Evolutionary conservation across 1,140 invertebrate species (phyloP), one percentile per base, ranked within the genome.

Genomic region (Drosophila lowei): DNA sequence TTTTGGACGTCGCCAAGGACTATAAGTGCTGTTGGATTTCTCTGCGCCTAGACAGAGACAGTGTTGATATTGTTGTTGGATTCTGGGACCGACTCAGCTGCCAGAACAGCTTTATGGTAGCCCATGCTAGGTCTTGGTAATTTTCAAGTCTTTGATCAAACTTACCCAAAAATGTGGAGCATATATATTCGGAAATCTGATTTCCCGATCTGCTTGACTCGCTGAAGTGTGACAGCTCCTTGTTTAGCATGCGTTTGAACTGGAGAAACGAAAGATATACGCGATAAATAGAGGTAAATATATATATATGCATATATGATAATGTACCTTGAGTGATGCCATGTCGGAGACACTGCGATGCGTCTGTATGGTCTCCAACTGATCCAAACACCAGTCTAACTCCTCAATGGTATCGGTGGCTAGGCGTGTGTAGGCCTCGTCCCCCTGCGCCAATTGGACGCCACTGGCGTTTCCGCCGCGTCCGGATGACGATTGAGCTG

Each of bases 231-330:
- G 97, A 99, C 79, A 99, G 94, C 93, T 99, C 99, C 93, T 99
- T 98, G 93, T 99, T 99, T 91, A 99, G 94, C 97, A 99, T 99
- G 92, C 98, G 95, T 93, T 99, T 99, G 94, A 99, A 99, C 98
- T 99, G 94, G 59, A 96, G 90, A 89, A 68, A 70, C 56, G 7
- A 21, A 72, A 62, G 42, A 34, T 28, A 7, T 11, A 2, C 2
- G 21, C 2, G 11, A 53, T 21, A 53, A 41, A 18, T 5, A 18
- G 13, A 52, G 3, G 4, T 23, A 2, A 4, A 23, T 5, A 23
- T 4, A 23, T 23, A 23, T 23, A 4, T 23, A 23, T 6, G 18
- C 13, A 2, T 5, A 41, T 44, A 11, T 15, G 30, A 18, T 18
- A 34, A 15, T 7, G 54, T 92, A 99, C 98, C 95, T 99, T 99